Base-by-base conservation (phyloP, 2,113 vertebrate genomes). In the Nibea coibor region DNA sequence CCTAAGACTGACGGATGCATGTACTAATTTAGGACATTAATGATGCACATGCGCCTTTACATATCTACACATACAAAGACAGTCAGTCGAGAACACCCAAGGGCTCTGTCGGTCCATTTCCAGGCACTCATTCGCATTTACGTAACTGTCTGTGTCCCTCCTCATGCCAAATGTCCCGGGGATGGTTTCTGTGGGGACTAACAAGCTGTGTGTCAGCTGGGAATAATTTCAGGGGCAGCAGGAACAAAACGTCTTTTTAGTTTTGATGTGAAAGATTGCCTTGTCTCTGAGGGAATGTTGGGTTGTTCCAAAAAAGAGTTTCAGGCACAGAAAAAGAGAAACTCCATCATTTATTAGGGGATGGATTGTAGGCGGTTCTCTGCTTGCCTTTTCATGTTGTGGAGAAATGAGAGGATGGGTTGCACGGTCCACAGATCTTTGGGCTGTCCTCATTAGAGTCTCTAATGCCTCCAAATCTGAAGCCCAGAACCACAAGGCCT, bases 81-180 rank as follows among this genome's bases (percentile, higher is more conserved):
- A 75, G 69, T 77, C 59, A 56, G 68, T 76, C 0, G 58, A 82
- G 65, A 80, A 59, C 68, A 65, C 81, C 84, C 83, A 81, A 67
- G 69, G 84, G 80, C 82, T 81, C 85, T 64, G 75, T 81, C 76
- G 84, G 83, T 80, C 83, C 81, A 74, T 59, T 87, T 86, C 78
- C 72, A 82, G 56, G 61, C 81, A 19, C 82, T 93, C 88, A 90
- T 92, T 91, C 89, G 71, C 79, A 64, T 83, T 89, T 83, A 80
- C 31, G n/a, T 86, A 86, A 87, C 80, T 59, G 73, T 80, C 70
- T 80, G 65, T 42, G 66, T 75, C 47, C 63, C 48, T 73, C 58
- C 47, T 80, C 47, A 62, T 88, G 78, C 82, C 78, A 89, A 91
- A 82, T 73, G 77, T 87, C 78, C 48, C 48, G 70, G 73, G 66